Base-by-base conservation (phyloP, 2,113 vertebrate species). In the Ailuropoda melanoleuca region DNA sequence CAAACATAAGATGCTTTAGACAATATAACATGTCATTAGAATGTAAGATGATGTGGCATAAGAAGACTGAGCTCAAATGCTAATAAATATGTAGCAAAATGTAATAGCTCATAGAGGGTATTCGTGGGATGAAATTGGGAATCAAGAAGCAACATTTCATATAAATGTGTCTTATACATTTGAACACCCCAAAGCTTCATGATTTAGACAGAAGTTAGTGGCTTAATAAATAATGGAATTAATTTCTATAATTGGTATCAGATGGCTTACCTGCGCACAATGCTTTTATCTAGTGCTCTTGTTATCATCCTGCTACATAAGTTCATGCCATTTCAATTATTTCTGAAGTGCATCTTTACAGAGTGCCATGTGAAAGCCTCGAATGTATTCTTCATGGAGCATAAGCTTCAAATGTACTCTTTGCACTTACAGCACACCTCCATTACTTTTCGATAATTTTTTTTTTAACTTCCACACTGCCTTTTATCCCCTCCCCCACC, bases 31-130 rank as follows among this genome's bases (percentile, higher is more conserved):
- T 89, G 7, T 31, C 29, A 31, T 97, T 72, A 94, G 9, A 88
- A 80, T 55, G 18, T 91, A 62, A 91, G 70, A 85, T 89, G 6
- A 78, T 95, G 55, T 72, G 31, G 34, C 55, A 85, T 64, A 87
- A 97, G 93, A 94, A 46, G n/a, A 58, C 64, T 58, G 31, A 86
- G 6, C 21, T 39, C 60, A 81, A 64, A 58, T 77, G 23, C 34
- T 83, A 91, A 95, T 96, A 85, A 92, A 93, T 97, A 74, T 78
- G 4, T 26, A 91, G 15, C 83, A 86, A 97, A 86, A 37, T 87
- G 1, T 53, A 97, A 89, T 66, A 64, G 8, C 18, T 78, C 90
- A 91, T 87, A 92, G 46, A 93, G 12, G 1, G 8, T 50, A 50
- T 75, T 95, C 48, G 8, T 72, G 56, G 13, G 93, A 90, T 75